Base-by-base conservation (phyloP, 2,113 vertebrate genomes). In the Pteruthius melanotis region DNA sequence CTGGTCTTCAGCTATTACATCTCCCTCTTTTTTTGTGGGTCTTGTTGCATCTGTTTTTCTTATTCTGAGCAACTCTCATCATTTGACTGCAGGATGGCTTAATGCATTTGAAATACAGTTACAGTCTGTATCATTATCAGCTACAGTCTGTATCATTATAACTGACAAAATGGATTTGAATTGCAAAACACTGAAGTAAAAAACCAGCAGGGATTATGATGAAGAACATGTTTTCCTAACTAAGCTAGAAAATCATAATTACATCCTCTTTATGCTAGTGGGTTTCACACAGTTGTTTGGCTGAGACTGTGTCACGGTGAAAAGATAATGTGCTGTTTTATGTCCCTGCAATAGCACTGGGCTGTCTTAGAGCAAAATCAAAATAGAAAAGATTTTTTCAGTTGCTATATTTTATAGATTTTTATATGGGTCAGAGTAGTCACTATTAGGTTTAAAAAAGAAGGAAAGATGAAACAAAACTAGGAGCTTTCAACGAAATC, bases 131-230 rank as follows among this genome's bases (percentile, higher is more conserved):
- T 81, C 57, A 56, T 83, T 93, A 31, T 44, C 61, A 86, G 44
- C 59, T 72, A 31, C 68, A 83, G 59, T 61, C 83, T 80, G 54
- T 75, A 20, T 75, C 76, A 59, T 81, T 93, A 18, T 42, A 94
- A 83, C 71, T 95, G 90, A 84, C 92, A 94, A 80, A 87, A 84
- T 28, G 56, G 50, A 74, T 84, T 91, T 66, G 69, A 95, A 78
- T 70, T 53, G 53, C 72, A 88, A 91, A 92, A 93, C 66, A 88
- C 33, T 83, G 9, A 94, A 91, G 53, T 90, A 26, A 83, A 93
- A 94, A 87, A 57, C 0, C 68, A 77, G 69, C n/a, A 23, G 80
- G 61, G 71, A 57, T 95, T 90, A 71, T 84, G 61, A 64, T 65
- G 28, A 59, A 79, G 82, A 87, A 17, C 35, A 28, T 87, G 53